Evolutionary conservation across 2,113 vertebrate genomes (phyloP), one percentile per base, ranked within the genome.

Genomic region (Plecotus auritus): DNA sequence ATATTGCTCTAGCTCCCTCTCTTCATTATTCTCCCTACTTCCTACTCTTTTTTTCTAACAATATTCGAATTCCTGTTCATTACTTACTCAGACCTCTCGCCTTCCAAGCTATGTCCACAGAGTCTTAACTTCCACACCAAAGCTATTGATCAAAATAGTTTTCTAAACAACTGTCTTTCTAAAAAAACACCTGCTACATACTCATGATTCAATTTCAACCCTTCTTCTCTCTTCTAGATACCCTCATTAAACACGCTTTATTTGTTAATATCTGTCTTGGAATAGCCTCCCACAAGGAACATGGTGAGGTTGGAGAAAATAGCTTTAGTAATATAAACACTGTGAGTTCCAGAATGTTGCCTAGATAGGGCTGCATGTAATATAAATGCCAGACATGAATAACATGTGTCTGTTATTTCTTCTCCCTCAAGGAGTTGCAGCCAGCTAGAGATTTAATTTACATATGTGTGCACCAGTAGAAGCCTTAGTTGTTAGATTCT

Each of bases 121-220:
- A 28, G 56, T 49, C 45, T 67, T 87, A 28, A 45, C 72, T 90
- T 91, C 42, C n/a, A 82, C 32, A 80, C 1, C 37, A 93, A 82
- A 85, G 9, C 59, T 95, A 74, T 64, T 78, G 90, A 95, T 83
- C 72, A 82, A 90, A 95, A 78, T 78, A 82, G 85, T 91, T 95
- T 93, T 35, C 17, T 91, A 59, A 89, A 88, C 72, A 93, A 89
- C 66, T 61, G 73, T 47, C 56, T 77, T 95, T 70, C 61, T 92
- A 69, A 90, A 69, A 69, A 45, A 4, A 11, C 32, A 30, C 70
- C 37, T 81, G 72, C 40, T 82, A 67, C 37, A 42, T 70, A 83
- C 70, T 83, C 85, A 51, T 5, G 5, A 86, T 49, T 80, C 40
- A 6, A 91, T 88, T 69, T 73, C 88, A 88, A 72, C 26, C 45